Conservation (phyloP, 2,888 invertebrate genomes). For the Hirtodrosophila confusa region DNA sequence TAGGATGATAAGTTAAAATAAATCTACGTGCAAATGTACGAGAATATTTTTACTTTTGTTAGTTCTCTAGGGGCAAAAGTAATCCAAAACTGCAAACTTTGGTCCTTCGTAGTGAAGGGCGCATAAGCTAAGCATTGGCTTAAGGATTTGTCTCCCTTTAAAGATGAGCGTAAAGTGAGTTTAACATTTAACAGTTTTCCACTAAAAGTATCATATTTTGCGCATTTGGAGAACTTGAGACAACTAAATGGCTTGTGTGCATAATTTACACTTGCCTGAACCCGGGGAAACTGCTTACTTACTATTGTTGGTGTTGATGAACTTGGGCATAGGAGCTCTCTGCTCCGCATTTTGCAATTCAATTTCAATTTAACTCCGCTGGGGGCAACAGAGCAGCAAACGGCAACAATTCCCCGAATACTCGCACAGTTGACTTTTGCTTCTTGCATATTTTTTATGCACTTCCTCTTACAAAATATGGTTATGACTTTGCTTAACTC, state of each 20-base stretch:
- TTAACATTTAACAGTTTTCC: neutral
- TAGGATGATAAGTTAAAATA: too few relatives aligned
- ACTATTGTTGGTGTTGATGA: too few relatives aligned
- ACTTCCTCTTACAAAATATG: neutral
- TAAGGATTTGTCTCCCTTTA: too few relatives aligned
- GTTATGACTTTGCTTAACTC: neutral
- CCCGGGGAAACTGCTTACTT: neutral
- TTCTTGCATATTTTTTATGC: slow-evolving; percentile 10
- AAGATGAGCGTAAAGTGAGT: neutral
- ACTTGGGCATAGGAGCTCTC: too few relatives aligned
- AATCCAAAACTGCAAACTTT: too few relatives aligned
- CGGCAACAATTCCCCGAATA: slow-evolving; percentile 3
- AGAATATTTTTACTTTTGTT: too few relatives aligned
- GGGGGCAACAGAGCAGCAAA: neutral
- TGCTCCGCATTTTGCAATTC: slow-evolving; percentile 5
- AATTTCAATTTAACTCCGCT: slow-evolving; percentile 29
- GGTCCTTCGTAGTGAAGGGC: too few relatives aligned
- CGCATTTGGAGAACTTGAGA: neutral
- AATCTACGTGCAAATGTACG: too few relatives aligned
- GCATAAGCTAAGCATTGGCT: too few relatives aligned
- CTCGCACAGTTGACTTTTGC: slow-evolving; percentile 3
- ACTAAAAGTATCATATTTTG: neutral
- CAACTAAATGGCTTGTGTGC: too few relatives aligned
- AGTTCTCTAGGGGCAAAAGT: too few relatives aligned
- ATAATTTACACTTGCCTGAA: slow-evolving; percentile 3